Conservation (phyloP, 2,888 invertebrate genomes). For the Hyposoter dolosus region DNA sequence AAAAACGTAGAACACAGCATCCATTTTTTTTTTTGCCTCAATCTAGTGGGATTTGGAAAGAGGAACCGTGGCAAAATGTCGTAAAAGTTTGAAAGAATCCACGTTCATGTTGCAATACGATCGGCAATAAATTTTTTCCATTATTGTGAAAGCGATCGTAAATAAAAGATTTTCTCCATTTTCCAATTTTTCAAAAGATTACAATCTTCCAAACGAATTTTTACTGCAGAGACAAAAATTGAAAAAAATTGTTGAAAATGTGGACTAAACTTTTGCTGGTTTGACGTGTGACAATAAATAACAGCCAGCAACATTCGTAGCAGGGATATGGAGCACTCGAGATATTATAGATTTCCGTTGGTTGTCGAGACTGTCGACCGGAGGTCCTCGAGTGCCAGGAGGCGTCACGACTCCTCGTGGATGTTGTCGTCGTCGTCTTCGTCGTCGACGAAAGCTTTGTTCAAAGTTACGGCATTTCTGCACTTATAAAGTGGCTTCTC, state of each 20-base stretch:
- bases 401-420: slow-evolving; percentile 33
- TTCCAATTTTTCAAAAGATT: too few relatives aligned
- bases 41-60: background rate
- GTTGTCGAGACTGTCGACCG: slow-evolving; percentile 51
- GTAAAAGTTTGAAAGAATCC: background rate
- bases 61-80: background rate
- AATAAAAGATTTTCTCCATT: background rate
- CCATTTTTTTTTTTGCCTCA: background rate
- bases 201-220: background rate
- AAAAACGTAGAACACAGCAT: background rate
- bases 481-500: slow-evolving; percentile 62
- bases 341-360: slow-evolving; percentile 57
- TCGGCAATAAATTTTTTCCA: background rate
- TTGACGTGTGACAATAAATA: background rate
- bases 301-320: slow-evolving; percentile 24
- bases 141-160: background rate
- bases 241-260: background rate
- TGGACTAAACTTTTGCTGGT: background rate
- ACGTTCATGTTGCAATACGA: background rate
- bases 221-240: background rate
- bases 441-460: slow-evolving; percentile 27
- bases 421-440: slow-evolving; percentile 39
- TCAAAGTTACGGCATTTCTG: slow-evolving; percentile 66
- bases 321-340: slow-evolving; percentile 13
- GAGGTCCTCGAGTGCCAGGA: slow-evolving; percentile 43